Percentiles rank a stretch among this genome's conserved stretches.
Conservation (phyloP, 2,797 vertebrate genomes). For the Denticeps clupeoides region DNA sequence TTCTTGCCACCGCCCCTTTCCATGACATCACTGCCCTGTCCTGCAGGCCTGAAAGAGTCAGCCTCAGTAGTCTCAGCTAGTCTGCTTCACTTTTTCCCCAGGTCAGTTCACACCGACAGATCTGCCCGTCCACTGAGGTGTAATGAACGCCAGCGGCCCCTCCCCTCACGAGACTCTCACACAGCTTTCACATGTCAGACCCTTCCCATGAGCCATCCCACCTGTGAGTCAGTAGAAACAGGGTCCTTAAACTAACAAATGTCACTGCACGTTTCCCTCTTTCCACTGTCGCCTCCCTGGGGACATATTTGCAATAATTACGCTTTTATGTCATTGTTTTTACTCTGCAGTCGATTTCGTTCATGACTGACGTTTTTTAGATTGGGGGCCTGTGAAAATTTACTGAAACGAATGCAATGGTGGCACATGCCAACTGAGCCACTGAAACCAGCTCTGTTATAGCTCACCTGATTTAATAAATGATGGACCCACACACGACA, state of each 20-base stretch:
- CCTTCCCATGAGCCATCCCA: conserved; percentile 28
- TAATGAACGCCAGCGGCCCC: conserved; percentile 27
- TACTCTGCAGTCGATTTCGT: not conserved
- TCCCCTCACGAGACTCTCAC: conserved; percentile 21
- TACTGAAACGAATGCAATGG: too few species aligned
- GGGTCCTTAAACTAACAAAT: conserved; percentile 28
- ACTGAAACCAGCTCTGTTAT: too few species aligned
- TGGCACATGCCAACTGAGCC: too few species aligned
- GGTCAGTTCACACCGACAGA: conserved; percentile 15
- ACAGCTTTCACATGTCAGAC: conserved; percentile 24
- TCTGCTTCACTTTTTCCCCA: conserved; percentile 31
- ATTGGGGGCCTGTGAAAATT: too few species aligned
- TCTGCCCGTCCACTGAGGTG: conserved; percentile 16
- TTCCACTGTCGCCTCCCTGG: conserved; percentile 12
- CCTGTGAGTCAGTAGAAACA: conserved; percentile 9
- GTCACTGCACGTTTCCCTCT: conserved; percentile 31
- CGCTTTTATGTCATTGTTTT: conserved; percentile 3
- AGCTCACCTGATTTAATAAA: too few species aligned
- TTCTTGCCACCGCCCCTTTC: too few species aligned
- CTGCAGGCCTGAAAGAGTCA: too few species aligned
- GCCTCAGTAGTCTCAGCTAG: conserved; percentile 33
- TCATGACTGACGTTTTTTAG: too few species aligned
- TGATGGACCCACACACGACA: too few species aligned
- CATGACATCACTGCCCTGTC: too few species aligned
- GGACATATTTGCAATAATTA: conserved; percentile 6